Evolutionary conservation across 2,113 vertebrate genomes (phyloP).

Genomic region (Canis aureus): DNA sequence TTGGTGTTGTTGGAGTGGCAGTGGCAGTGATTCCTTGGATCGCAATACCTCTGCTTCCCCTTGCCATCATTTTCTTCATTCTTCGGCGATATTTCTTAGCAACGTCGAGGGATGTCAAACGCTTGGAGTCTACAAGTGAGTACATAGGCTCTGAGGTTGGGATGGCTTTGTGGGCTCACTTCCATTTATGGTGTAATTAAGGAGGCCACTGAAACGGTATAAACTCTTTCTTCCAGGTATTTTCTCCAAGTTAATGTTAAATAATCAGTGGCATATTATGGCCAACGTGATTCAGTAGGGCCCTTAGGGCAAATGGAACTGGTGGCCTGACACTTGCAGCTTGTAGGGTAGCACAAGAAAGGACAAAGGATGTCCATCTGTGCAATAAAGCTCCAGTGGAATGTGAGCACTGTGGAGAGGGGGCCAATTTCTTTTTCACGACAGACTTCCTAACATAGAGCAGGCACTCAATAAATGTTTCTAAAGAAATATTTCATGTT

Average conservation of each 20-base stretch:
- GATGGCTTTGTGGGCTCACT: not conserved
- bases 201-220: constrained; percentile 33
- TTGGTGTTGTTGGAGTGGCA: constrained; percentile 92
- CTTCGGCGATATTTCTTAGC: constrained; percentile 94
- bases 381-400: not conserved
- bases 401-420: fast-evolving
- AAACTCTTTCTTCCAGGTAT: not conserved
- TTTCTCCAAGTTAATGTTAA: not conserved
- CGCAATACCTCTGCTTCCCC: constrained; percentile 90
- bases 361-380: not conserved
- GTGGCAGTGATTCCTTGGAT: constrained; percentile 94
- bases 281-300: fast-evolving
- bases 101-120: constrained; percentile 95
- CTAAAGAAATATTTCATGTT: not conserved
- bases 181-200: not conserved
- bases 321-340: not conserved
- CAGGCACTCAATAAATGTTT: not conserved
- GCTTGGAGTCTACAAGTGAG: constrained; percentile 94
- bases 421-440: not conserved
- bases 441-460: not conserved
- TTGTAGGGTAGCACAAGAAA: not conserved
- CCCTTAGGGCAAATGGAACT: not conserved
- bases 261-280: fast-evolving
- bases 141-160: not conserved
- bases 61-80: constrained; percentile 91